Conservation (phyloP, 1,140 invertebrate species). For the Musca domestica region DNA sequence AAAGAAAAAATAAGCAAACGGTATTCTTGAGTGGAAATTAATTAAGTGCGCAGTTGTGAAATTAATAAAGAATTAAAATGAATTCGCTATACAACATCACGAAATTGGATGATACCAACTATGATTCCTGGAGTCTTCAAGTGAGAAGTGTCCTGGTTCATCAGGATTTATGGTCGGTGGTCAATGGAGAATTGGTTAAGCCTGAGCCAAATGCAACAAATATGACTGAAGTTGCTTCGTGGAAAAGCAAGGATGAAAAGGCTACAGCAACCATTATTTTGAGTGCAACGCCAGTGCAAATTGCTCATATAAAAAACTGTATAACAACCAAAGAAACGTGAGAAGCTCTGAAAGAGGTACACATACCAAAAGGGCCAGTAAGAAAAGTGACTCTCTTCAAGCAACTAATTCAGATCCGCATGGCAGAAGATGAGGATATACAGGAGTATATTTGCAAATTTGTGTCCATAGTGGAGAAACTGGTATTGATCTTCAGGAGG, state of each 20-base stretch:
- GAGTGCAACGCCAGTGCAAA: background rate
- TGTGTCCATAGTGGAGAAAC: slow-evolving; percentile 16
- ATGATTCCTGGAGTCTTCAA: background rate
- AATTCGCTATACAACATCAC: background rate
- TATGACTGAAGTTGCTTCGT: background rate
- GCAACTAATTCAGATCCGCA: background rate
- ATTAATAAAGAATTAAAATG: too few species aligned
- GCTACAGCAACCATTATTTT: slow-evolving; percentile 1
- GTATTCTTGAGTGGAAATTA: too few species aligned
- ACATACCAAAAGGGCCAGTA: background rate
- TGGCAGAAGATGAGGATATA: background rate
- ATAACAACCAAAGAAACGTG: background rate
- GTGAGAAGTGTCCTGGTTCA: background rate
- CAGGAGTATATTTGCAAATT: background rate
- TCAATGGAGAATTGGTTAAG: background rate
- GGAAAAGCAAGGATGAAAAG: slow-evolving; percentile 9
- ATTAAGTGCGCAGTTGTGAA: too few species aligned
- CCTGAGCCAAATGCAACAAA: too few species aligned
- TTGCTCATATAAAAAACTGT: background rate
- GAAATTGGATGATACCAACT: background rate
- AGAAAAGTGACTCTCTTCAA: background rate
- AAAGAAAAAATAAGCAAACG: too few species aligned
- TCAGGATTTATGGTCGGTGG: background rate
- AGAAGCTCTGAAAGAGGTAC: background rate
- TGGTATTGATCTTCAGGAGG: slow-evolving; percentile 2